Percentiles rank a stretch among this genome's conserved stretches.
Evolutionary conservation across 2,113 vertebrate genomes (phyloP).

Genomic region (Caloenas nicobarica): DNA sequence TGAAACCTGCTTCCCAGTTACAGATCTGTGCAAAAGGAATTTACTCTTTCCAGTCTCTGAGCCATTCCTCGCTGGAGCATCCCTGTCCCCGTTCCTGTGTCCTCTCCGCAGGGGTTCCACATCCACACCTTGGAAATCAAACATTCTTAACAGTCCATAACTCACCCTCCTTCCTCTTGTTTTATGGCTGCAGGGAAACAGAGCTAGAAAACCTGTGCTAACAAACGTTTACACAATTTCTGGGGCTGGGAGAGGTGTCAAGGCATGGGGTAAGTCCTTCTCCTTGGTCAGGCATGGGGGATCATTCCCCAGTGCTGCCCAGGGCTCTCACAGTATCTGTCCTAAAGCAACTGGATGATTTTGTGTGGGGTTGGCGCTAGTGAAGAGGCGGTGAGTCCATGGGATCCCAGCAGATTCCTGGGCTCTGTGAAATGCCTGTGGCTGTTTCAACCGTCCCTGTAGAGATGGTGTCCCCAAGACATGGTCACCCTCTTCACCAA

Average conservation of each 20-base stretch:
- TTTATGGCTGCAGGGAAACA: background rate
- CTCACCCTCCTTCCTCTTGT: background rate
- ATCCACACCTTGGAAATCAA: background rate
- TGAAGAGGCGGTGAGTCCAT: background rate
- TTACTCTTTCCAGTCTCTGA: background rate
- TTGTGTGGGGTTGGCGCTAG: too few species aligned
- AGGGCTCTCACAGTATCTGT: too few species aligned
- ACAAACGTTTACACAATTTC: background rate
- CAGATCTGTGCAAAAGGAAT: background rate
- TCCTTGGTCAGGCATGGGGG: background rate
- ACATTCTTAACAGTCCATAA: background rate
- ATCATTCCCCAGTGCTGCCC: background rate
- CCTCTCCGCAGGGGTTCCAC: background rate
- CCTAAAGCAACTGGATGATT: background rate
- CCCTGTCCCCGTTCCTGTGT: background rate
- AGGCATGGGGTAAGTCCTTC: background rate
- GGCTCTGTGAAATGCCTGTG: background rate
- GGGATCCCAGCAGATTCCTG: background rate
- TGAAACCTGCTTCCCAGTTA: background rate
- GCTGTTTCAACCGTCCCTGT: background rate
- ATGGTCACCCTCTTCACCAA: background rate
- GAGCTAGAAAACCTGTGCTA: background rate
- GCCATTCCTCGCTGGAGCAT: background rate
- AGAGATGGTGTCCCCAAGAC: background rate
- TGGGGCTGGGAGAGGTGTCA: background rate